Conservation (phyloP, 2,113 vertebrate genomes). For the Callocephalon fimbriatum region DNA sequence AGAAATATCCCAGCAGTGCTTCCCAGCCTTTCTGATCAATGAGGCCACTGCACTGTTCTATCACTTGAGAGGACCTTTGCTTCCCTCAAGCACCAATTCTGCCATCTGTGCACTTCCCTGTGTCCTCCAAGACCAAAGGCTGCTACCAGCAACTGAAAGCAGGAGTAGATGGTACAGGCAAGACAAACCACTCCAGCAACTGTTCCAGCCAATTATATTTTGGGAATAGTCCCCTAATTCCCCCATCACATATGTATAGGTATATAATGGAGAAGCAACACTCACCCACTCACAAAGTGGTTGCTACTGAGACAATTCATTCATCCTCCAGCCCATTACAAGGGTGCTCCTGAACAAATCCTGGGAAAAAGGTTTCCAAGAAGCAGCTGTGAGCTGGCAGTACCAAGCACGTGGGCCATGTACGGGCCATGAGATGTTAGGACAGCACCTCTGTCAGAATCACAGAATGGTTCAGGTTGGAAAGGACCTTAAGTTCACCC, state of each 20-base stretch:
- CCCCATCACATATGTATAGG: fast-evolving
- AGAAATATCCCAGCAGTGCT: neutral
- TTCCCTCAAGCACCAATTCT: neutral
- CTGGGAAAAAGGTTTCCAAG: neutral
- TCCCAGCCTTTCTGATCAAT: neutral
- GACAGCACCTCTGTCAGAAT: neutral
- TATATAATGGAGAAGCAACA: neutral
- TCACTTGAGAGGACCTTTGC: neutral
- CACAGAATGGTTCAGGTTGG: no score
- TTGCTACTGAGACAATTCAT: neutral
- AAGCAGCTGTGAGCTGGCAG: neutral
- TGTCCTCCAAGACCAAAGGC: neutral
- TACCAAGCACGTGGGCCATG: no score
- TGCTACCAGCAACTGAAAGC: neutral
- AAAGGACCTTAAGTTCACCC: no score
- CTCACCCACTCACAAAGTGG: neutral
- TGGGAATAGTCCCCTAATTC: neutral
- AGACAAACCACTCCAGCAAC: neutral
- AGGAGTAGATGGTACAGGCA: neutral
- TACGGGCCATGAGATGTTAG: neutral
- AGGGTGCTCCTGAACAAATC: neutral
- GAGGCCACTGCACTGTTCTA: neutral
- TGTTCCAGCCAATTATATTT: neutral
- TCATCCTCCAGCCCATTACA: neutral
- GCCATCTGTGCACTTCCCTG: neutral